Evolutionary conservation across 37 sponge, comb jelly and placozoan genomes (phyloP).

Genomic region (Crambe crambe): DNA sequence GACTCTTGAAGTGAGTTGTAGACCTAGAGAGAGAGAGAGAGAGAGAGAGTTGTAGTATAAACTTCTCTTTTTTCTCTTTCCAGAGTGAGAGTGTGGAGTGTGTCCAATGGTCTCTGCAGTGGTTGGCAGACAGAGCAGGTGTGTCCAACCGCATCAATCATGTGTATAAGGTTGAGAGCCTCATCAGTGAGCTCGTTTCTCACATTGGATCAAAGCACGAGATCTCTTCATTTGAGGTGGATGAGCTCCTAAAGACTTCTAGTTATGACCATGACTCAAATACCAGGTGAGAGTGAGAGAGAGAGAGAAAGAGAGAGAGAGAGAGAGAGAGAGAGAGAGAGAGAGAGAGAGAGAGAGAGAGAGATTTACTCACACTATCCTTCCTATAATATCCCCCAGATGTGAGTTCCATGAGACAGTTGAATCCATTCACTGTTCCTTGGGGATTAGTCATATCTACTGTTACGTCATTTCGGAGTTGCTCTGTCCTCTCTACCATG

Average conservation of each 20-base stretch:
- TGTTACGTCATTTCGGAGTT: constrained; percentile 66
- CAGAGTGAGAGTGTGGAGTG: constrained; percentile 26
- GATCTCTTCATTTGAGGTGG: constrained; percentile 26
- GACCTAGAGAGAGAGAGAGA: neutral
- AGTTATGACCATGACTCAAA: constrained; percentile 55
- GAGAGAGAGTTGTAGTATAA: neutral
- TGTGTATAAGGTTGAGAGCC: constrained; percentile 60
- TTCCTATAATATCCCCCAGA: neutral
- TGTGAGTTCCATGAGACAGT: constrained; percentile 61
- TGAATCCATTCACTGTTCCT: constrained; percentile 62
- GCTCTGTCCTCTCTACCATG: constrained; percentile 63
- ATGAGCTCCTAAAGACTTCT: constrained; percentile 50
- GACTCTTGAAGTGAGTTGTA: neutral
- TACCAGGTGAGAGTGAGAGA: constrained; percentile 29
- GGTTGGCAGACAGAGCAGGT: constrained; percentile 69
- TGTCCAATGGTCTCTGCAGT: constrained; percentile 48
- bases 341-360: too few relatives aligned
- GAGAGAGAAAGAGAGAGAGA: too few relatives aligned
- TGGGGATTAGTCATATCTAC: constrained; percentile 49
- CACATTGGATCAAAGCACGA: constrained; percentile 30
- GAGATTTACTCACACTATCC: neutral
- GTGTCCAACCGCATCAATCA: constrained; percentile 10
- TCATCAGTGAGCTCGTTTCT: constrained; percentile 25
- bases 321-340: too few relatives aligned
- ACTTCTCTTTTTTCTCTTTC: neutral